Percentiles rank a stretch among this genome's conserved stretches.
phyloP scores from a whole-genome alignment of 2,888 invertebrate genomes.

The Meiosimyza decipiens region DNA sequence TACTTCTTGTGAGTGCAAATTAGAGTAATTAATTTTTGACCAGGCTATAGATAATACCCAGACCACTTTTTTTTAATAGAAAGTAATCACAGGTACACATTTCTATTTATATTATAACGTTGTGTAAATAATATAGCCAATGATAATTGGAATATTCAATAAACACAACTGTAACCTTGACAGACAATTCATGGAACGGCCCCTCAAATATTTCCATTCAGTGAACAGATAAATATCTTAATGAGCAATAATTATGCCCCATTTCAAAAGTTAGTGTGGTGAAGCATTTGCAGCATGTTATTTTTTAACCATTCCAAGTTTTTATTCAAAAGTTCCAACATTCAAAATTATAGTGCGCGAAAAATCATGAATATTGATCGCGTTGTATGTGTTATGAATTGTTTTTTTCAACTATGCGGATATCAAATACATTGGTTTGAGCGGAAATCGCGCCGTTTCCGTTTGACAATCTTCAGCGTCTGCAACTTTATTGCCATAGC shows the following conservation, averaged over 20 bases:
- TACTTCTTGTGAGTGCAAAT: no score
- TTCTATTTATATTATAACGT: no score
- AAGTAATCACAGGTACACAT: no score
- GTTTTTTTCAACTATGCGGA: constrained; percentile 47
- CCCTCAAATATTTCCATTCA: neutral
- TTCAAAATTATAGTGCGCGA: neutral
- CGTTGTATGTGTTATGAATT: constrained; percentile 48
- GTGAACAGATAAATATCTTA: constrained; percentile 30
- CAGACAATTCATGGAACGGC: no score
- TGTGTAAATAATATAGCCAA: no score
- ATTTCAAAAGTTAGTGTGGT: neutral
- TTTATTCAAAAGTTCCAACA: neutral
- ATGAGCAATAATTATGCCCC: constrained; percentile 3
- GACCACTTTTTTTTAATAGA: no score
- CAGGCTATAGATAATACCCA: no score
- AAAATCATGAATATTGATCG: constrained; percentile 50
- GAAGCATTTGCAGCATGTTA: neutral
- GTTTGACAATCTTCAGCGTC: constrained; percentile 44
- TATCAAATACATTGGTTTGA: constrained; percentile 51
- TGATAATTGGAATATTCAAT: no score
- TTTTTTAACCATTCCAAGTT: neutral
- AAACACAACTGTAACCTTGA: no score
- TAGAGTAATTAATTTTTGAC: no score
- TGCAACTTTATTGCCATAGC: constrained; percentile 45
- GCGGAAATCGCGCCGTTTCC: constrained; percentile 43